Percentiles rank a stretch among this genome's conserved stretches.
Evolutionary conservation across 2,888 invertebrate species (phyloP).

Genomic region (Eupithecia tripunctaria): DNA sequence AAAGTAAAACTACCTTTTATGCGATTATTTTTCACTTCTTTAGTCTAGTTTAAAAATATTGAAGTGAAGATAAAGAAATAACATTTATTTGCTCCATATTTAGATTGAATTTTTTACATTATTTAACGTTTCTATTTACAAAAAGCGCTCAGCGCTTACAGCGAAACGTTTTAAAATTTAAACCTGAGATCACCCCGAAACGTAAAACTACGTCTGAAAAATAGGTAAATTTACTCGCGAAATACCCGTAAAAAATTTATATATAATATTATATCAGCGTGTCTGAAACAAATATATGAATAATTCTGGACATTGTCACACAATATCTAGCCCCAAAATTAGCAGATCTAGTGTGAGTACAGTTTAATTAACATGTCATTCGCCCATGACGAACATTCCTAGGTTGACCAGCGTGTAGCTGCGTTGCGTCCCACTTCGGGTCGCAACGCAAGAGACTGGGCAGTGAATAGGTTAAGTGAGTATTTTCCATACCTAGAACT

Average conservation of each 20-base stretch:
- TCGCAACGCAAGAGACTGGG: too few relatives aligned
- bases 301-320: background rate
- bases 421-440: too few relatives aligned
- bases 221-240: background rate
- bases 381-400: too few relatives aligned
- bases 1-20: background rate
- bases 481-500: slow-evolving; percentile 88
- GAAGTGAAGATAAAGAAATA: background rate
- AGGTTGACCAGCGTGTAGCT: too few relatives aligned
- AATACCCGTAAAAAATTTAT: background rate
- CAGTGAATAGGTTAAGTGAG: background rate
- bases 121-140: too few relatives aligned
- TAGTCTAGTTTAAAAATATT: background rate
- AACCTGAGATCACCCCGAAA: background rate
- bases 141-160: background rate
- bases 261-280: background rate
- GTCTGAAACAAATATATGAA: background rate
- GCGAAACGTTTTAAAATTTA: background rate
- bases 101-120: background rate
- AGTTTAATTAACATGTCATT: background rate
- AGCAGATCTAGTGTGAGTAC: background rate
- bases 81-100: background rate
- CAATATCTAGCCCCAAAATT: background rate
- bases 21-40: background rate
- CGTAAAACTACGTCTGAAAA: background rate